Conservation (phyloP, 2,113 vertebrate genomes). For the Mesitornis unicolor region DNA sequence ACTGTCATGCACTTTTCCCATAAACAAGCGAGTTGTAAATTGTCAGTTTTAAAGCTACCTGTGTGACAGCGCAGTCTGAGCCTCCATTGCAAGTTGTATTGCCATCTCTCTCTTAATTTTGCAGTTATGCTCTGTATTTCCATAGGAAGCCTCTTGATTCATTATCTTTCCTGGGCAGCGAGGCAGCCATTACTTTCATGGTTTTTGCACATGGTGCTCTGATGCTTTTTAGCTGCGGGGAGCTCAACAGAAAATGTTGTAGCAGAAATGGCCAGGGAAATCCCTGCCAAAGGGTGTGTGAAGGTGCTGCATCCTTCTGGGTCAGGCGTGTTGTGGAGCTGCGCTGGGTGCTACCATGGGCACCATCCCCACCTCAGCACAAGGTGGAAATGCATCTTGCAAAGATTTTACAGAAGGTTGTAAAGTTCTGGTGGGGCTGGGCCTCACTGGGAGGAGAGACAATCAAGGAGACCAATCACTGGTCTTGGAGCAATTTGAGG, state of each 20-base stretch:
- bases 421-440: background rate
- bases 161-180: background rate
- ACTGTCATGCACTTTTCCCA: fast-evolving
- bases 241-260: background rate
- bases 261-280: background rate
- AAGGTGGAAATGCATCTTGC: background rate
- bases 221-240: background rate
- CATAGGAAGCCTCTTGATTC: background rate
- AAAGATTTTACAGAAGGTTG: background rate
- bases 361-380: fast-evolving
- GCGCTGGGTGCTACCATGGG: background rate
- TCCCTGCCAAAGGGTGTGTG: background rate
- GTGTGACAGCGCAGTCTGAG: background rate
- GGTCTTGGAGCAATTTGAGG: background rate
- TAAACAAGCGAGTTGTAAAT: background rate
- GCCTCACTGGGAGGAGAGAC: background rate
- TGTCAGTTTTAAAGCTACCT: background rate
- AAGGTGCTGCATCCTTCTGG: background rate
- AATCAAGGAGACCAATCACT: background rate
- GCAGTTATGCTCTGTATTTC: background rate
- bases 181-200: background rate
- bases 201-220: background rate
- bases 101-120: background rate
- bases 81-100: background rate
- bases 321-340: fast-evolving